phyloP scores from a whole-genome alignment of 1,140 invertebrate species.

The Drosophila ironensis region DNA sequence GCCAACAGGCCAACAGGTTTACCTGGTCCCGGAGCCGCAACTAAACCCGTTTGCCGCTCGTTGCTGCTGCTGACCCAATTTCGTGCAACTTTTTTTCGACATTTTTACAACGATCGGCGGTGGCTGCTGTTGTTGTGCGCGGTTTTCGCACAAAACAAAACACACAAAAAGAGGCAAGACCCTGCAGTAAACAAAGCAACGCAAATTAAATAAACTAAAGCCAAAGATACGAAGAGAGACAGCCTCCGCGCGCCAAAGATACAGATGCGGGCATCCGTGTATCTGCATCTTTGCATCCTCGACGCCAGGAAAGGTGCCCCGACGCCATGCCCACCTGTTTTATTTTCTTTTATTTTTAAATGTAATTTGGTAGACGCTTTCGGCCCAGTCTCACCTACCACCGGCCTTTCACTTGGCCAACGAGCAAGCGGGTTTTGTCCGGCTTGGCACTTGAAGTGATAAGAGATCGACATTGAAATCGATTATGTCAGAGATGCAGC shows the following conservation, averaged over 20 bases:
- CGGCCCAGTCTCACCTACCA: constrained; percentile 31
- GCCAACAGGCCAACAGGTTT: constrained; percentile 52
- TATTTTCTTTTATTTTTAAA: constrained; percentile 1
- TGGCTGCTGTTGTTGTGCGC: constrained; percentile 1
- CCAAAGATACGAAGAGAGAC: too few species aligned
- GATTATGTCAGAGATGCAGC: constrained; percentile 28
- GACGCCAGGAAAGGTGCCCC: constrained; percentile 21
- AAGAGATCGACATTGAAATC: constrained; percentile 44
- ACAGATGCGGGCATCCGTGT: not conserved
- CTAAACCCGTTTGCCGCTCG: constrained; percentile 69
- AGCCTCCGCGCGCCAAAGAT: constrained; percentile 1
- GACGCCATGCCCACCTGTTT: constrained; percentile 29
- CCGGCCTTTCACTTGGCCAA: constrained; percentile 63
- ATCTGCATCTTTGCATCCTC: constrained; percentile 5
- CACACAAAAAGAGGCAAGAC: constrained; percentile 3
- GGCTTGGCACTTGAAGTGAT: constrained; percentile 16
- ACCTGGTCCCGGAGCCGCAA: constrained; percentile 30
- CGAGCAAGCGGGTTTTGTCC: constrained; percentile 16
- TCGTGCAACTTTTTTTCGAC: constrained; percentile 63
- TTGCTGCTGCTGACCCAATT: constrained; percentile 78
- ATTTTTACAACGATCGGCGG: constrained; percentile 56
- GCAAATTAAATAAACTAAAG: constrained; percentile 16
- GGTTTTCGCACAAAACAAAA: constrained; percentile 53
- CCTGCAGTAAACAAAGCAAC: constrained; percentile 4
- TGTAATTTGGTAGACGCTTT: too few species aligned